phyloP scores from a whole-genome alignment of 2,113 vertebrate species.

The Scomber japonicus region DNA sequence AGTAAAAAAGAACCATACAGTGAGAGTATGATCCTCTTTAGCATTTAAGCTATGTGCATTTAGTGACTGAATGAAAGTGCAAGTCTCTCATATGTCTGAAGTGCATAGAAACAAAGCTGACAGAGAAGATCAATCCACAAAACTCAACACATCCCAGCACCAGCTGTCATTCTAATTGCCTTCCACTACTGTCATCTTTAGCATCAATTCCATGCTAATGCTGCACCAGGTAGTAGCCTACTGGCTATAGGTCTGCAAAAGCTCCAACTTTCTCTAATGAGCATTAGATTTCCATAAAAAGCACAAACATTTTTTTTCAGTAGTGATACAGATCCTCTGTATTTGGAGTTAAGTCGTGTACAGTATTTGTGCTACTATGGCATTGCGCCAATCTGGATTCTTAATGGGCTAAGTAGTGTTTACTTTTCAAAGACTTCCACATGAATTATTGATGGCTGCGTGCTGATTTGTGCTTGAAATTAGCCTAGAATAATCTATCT shows the following conservation, averaged over 20 bases:
- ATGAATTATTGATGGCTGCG: slow-evolving; percentile 82
- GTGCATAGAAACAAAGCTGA: slow-evolving; percentile 57
- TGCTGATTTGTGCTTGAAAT: slow-evolving; percentile 75
- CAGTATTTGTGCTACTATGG: slow-evolving; percentile 47
- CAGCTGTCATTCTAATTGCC: slow-evolving; percentile 79
- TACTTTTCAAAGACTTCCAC: slow-evolving; percentile 78
- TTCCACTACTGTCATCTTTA: slow-evolving; percentile 64
- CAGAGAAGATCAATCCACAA: slow-evolving; percentile 65
- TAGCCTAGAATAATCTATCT: slow-evolving; percentile 68
- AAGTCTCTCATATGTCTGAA: slow-evolving; percentile 47
- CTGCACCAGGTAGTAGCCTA: slow-evolving; percentile 48
- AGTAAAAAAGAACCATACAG: slow-evolving; percentile 18
- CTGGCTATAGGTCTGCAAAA: slow-evolving; percentile 52
- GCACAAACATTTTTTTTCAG: slow-evolving; percentile 2
- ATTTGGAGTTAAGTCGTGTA: slow-evolving; percentile 42
- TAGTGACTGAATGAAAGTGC: slow-evolving; percentile 40
- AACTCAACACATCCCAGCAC: slow-evolving; percentile 50
- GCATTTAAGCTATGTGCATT: slow-evolving; percentile 52
- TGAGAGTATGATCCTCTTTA: slow-evolving; percentile 53
- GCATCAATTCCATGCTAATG: slow-evolving; percentile 67
- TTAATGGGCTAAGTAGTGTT: slow-evolving; percentile 78
- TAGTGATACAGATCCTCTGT: slow-evolving; percentile 18
- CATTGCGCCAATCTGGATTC: slow-evolving; percentile 58
- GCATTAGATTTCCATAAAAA: slow-evolving; percentile 63
- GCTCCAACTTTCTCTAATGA: slow-evolving; percentile 67